Conservation (phyloP, 2,113 vertebrate genomes). For the Martes martes region DNA sequence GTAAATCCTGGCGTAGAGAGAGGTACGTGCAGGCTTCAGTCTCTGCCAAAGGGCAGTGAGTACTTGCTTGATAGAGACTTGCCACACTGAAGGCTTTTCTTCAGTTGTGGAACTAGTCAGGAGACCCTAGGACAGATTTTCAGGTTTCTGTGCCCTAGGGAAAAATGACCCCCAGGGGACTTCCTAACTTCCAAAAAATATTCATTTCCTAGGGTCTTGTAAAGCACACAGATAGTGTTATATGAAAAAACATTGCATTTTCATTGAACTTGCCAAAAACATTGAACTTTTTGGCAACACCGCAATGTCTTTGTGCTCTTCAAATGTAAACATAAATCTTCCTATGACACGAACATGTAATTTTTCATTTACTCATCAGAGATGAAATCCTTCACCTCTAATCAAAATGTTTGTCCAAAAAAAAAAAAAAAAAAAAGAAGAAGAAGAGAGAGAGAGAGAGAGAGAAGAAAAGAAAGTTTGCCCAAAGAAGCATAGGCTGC, state of each 20-base stretch:
- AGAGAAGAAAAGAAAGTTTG: not conserved
- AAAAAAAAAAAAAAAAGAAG: not conserved
- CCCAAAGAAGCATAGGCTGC: not conserved
- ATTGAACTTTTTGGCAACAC: not conserved
- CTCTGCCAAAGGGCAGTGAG: slow-evolving; percentile 5
- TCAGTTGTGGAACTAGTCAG: not conserved
- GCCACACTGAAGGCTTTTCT: slow-evolving; percentile 18
- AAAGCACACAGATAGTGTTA: not conserved
- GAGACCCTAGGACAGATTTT: not conserved
- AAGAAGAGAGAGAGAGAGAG: not conserved
- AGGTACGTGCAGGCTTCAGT: not conserved
- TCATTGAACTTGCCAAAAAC: not conserved
- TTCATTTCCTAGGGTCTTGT: not conserved
- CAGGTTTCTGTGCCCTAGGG: slow-evolving; percentile 21
- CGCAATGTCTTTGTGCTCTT: not conserved
- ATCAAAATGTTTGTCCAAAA: not conserved
- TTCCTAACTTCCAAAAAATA: not conserved
- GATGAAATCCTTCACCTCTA: not conserved
- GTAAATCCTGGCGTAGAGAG: slow-evolving; percentile 4
- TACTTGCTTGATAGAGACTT: not conserved
- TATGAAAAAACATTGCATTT: not conserved
- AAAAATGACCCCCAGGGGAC: not conserved
- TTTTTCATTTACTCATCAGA: not conserved
- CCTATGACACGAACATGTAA: not conserved
- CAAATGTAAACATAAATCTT: not conserved